Evolutionary conservation across 2,113 vertebrate genomes (phyloP).

Genomic region (Alectura lathami): DNA sequence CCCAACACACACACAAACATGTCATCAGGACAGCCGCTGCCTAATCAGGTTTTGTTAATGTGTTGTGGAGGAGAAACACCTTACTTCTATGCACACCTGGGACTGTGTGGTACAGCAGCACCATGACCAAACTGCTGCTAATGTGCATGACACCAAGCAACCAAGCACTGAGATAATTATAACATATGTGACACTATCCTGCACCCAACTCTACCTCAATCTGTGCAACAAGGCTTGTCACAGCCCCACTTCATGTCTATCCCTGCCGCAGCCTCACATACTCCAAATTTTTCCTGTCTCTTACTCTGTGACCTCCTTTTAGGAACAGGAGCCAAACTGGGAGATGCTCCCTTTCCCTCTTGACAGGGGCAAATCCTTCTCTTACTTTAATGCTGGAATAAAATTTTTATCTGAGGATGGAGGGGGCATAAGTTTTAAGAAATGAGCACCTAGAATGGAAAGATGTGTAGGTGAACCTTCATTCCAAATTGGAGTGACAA

Average conservation of each 20-base stretch:
- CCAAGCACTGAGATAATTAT: neutral
- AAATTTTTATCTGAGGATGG: neutral
- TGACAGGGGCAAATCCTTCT: neutral
- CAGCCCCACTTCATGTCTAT: fast-evolving
- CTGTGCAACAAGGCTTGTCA: fast-evolving
- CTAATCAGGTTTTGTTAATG: neutral
- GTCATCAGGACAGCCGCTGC: neutral
- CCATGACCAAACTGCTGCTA: neutral
- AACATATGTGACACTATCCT: fast-evolving
- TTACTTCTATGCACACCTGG: neutral
- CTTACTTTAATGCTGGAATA: neutral
- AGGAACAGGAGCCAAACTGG: neutral
- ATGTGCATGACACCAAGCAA: neutral
- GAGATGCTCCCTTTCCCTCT: neutral
- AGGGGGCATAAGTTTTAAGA: neutral
- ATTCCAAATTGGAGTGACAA: neutral
- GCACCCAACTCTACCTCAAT: neutral
- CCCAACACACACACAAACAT: fast-evolving
- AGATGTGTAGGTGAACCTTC: neutral
- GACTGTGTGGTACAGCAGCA: fast-evolving
- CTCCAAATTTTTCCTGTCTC: neutral
- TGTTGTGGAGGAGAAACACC: neutral
- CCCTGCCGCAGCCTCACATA: neutral
- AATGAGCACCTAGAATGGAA: neutral
- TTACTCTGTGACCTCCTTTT: fast-evolving